Evolutionary conservation across 1,140 invertebrate genomes (phyloP).

Genomic region (Onthophagus taurus): DNA sequence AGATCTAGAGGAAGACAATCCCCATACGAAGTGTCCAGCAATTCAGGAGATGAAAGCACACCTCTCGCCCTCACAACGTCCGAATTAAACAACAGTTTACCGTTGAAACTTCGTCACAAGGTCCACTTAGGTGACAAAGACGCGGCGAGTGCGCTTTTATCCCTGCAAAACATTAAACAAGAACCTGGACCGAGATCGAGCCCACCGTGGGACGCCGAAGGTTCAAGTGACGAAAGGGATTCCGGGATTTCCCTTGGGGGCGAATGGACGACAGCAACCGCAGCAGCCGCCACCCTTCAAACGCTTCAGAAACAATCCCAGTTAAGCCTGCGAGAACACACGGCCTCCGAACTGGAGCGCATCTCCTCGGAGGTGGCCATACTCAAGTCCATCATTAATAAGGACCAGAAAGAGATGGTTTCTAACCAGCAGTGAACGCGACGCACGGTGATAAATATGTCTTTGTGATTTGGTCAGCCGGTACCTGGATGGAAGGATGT

Average conservation of each 20-base stretch:
- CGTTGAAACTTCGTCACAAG: constrained; percentile 86
- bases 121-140: constrained; percentile 82
- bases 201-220: constrained; percentile 73
- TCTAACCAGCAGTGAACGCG: constrained; percentile 3
- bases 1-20: constrained; percentile 40
- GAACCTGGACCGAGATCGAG: constrained; percentile 65
- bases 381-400: constrained; percentile 54
- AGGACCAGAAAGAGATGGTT: constrained; percentile 17
- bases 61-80: constrained; percentile 37
- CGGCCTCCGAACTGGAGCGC: constrained; percentile 64
- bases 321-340: constrained; percentile 33
- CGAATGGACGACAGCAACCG: constrained; percentile 48
- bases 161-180: constrained; percentile 73
- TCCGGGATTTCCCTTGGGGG: constrained; percentile 75
- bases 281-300: constrained; percentile 30
- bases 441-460: constrained; percentile 6
- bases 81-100: constrained; percentile 55
- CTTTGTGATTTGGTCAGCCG: constrained; percentile 22
- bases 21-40: constrained; percentile 60
- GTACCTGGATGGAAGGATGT: no score
- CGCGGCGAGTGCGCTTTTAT: constrained; percentile 65
- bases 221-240: constrained; percentile 78
- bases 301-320: constrained; percentile 40
- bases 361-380: constrained; percentile 88
- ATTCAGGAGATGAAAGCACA: constrained; percentile 58